Base-by-base conservation (phyloP, 2,113 vertebrate species). In the Bos javanicus region DNA sequence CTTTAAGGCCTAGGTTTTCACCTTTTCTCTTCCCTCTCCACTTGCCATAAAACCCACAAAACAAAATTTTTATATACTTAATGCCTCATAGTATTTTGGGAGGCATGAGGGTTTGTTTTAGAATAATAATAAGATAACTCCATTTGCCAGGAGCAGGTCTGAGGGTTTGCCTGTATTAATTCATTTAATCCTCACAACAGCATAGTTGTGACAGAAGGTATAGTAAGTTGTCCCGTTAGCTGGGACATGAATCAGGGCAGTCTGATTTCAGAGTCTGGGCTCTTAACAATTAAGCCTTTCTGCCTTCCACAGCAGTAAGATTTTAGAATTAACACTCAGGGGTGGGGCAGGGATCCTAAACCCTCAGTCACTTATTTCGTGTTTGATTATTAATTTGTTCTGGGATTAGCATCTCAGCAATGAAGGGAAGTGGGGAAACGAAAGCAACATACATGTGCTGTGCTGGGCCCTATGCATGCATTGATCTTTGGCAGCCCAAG, bases 341-440 rank as follows among this genome's bases (percentile, higher is more conserved):
- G 26, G 11, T 76, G 12, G 39, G 71, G 36, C 1, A 0, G 33
- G 54, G 21, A 91, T 56, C 17, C 36, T 97, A 33, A 95, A 87
- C 17, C 19, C 30, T 12, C 43, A 25, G 21, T 96, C 86, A 83
- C 21, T 96, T 87, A 87, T 46, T 87, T 60, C 39, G 82, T 87
- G 21, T 92, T 95, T 96, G 52, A 62, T 86, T 95, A 56, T 93
- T 90, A 48, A 92, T 83, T 96, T 26, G 13, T 87, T 95, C 57
- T 94, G 89, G 36, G n/a, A 36, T 97, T 92, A 96, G 54, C 92
- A 81, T 76, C 78, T 97, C 39, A 97, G 16, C n/a, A 88, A n/a
- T 85, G 91, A 97, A 6, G 46, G 71, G 46, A 60, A 33, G 21
- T 46, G 39, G 59, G 26, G 12, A 57, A 86, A 46, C 91, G 57